Evolutionary conservation across 1,140 invertebrate genomes (phyloP), one percentile per base, ranked within the genome.

Genomic region (Drosophila punjabiensis): DNA sequence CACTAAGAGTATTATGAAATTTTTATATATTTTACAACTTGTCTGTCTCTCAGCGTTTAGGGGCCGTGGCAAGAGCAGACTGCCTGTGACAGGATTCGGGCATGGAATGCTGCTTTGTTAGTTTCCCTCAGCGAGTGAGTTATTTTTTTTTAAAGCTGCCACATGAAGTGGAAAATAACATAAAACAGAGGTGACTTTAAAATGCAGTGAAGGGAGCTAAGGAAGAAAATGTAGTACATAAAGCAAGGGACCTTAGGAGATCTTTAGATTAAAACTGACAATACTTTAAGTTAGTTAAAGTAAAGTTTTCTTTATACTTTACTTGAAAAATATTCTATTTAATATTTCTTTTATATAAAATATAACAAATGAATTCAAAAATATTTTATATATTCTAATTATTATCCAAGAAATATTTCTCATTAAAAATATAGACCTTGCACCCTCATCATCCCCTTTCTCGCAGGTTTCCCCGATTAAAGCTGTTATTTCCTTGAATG

Each of bases 21-120:
- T 86, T 85, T 79, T 85, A 79, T 86, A 86, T 71, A 86, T 86
- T 86, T 86, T 86, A 86, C 82, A 86, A 86, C 82, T 86, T 86
- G 82, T 86, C 82, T 82, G 69, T 60, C 67, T 59, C 76, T 43
- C 69, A 43, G 55, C 70, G 70, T 73, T 74, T 74, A 73, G 68
- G 55, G 53, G n/a, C 41, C 35, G 30, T 20, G 13, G 24, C 20
- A 45, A 47, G 35, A 43, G 69, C 4, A 32, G 53, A 20, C 65
- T 71, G 68, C 13, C 50, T 56, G 41, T 69, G 68, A 69, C 68
- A 71, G 68, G 52, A 53, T 71, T 71, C 24, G 16, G 41, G 68
- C 45, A 32, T 30, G 47, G 71, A 71, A 74, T 71, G 70, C 55
- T 30, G 70, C 68, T 71, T 74, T 74, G 67, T 74, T 74, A 60